These are phyloP conservation scores for Phenganax stokvisi DNA, from an alignment of 92 coral and sea anemone species.

Conservation along the genomic window DNA sequence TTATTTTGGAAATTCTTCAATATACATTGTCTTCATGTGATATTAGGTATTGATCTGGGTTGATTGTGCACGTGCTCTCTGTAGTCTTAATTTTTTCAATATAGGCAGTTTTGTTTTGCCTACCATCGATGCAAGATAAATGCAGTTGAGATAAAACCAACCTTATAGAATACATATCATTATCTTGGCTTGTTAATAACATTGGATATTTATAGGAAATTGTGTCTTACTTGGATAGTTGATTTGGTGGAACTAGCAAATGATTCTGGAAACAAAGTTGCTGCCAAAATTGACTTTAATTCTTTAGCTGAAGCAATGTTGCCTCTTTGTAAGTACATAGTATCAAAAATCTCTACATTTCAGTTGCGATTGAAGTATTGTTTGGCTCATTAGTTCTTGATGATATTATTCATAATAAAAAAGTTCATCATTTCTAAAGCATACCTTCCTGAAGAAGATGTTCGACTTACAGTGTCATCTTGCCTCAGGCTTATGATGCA, in stretches of 20 bases:
- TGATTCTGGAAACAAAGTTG: conserved; percentile 48
- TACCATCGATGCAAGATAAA: too few relatives aligned
- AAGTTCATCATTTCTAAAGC: conserved; percentile 41
- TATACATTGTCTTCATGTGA: conserved; percentile 73
- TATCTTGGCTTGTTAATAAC: background rate
- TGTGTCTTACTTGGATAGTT: conserved; percentile 81
- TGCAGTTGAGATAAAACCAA: too few relatives aligned
- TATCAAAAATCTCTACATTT: too few relatives aligned
- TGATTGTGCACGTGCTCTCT: too few relatives aligned
- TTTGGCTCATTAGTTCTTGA: too few relatives aligned
- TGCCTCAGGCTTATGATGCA: conserved; percentile 79
- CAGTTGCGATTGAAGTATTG: too few relatives aligned
- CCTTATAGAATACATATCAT: background rate
- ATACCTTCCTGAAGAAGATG: conserved; percentile 54
- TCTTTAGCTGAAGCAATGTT: conserved; percentile 62
- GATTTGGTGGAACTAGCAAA: conserved; percentile 65
- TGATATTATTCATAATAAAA: too few relatives aligned
- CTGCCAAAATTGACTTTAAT: conserved; percentile 58
- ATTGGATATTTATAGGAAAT: conserved; percentile 46
- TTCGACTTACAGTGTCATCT: conserved; percentile 68
- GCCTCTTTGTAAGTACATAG: conserved; percentile 71
- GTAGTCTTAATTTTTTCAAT: too few relatives aligned
- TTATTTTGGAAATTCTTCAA: conserved; percentile 66
- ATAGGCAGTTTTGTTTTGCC: too few relatives aligned
- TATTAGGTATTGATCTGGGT: conserved; percentile 52